Base-by-base conservation (phyloP, 2,113 vertebrate species). In the Lampris megalopsis region DNA sequence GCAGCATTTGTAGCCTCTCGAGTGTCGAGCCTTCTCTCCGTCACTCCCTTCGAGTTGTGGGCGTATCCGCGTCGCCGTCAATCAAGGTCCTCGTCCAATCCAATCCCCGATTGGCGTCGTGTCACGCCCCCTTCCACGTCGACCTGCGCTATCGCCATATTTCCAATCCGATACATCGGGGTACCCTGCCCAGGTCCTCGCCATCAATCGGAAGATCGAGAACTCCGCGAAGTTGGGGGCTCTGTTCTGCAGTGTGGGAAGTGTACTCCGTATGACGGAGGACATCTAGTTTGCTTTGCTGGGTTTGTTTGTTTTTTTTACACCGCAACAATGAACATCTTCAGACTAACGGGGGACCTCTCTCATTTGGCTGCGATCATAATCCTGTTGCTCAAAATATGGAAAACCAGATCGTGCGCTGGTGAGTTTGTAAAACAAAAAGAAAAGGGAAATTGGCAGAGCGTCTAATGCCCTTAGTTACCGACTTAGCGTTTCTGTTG, bases 341-440 rank as follows among this genome's bases (percentile, higher is more conserved):
- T 98, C 91, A 95, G 97, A 85, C 91, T 98, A 57, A 95, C 94
- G 40, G 97, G 97, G 86, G 97, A 99, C 89, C 92, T 99, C 80
- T 99, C 96, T 92, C 97, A 98, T 92, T 84, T 99, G 90, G 96
- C 96, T 89, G 97, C 97, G 80, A 98, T 99, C 93, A 97, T 99
- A 92, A 98, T 99, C 88, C 92, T 99, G 89, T 95, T 98, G 60
- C 96, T 98, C 60, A 98, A 98, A 94, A 98, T 98, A 91, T 98
- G 97, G 97, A 99, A 97, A 90, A 96, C 86, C 94, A 96, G 97
- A 84, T 99, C 97, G 10, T 99, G 97, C 93, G 96, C 97, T 73
- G 97, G 97, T 99, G 91, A 92, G 94, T 56, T 13, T 1, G 24
- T 24, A 24, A 24, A 24, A 24, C 24, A 24, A 24, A 24, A 24